phyloP scores from a whole-genome alignment of 1,140 invertebrate genomes.

The Ganaspis sp. region DNA sequence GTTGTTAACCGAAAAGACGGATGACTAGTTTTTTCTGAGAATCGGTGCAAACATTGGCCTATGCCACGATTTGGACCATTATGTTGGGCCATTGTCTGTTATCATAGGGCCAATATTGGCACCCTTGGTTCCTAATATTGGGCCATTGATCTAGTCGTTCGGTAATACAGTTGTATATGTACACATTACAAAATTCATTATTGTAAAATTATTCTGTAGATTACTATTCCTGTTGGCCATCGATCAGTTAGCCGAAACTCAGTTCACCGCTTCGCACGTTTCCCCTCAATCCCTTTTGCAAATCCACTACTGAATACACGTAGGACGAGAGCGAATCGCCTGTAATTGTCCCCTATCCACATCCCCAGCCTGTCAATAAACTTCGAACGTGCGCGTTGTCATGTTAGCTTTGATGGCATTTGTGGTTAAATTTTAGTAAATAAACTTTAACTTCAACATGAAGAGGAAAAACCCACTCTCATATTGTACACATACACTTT shows the following conservation, averaged over 20 bases:
- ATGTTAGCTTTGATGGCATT: not conserved
- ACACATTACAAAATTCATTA: not conserved
- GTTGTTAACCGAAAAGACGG: too few species aligned
- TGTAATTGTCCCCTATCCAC: slow-evolving; percentile 18
- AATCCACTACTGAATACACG: not conserved
- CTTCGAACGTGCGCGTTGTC: slow-evolving; percentile 12
- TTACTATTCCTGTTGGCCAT: slow-evolving; percentile 8
- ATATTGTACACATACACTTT: too few species aligned
- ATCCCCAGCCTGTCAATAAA: not conserved
- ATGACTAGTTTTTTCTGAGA: too few species aligned
- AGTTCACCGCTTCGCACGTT: slow-evolving; percentile 11
- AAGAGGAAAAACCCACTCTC: not conserved
- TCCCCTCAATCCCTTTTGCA: not conserved
- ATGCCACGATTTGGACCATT: too few species aligned
- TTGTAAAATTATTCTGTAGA: not conserved
- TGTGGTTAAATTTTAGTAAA: not conserved
- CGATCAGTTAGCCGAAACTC: slow-evolving; percentile 15
- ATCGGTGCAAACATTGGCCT: too few species aligned
- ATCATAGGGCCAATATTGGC: too few species aligned
- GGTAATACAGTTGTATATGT: not conserved
- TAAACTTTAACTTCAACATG: not conserved
- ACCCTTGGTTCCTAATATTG: too few species aligned
- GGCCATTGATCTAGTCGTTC: not conserved
- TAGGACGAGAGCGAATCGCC: not conserved
- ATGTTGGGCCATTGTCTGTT: too few species aligned